phyloP scores from a whole-genome alignment of 2,113 vertebrate species.

The Anoura caudifer region DNA sequence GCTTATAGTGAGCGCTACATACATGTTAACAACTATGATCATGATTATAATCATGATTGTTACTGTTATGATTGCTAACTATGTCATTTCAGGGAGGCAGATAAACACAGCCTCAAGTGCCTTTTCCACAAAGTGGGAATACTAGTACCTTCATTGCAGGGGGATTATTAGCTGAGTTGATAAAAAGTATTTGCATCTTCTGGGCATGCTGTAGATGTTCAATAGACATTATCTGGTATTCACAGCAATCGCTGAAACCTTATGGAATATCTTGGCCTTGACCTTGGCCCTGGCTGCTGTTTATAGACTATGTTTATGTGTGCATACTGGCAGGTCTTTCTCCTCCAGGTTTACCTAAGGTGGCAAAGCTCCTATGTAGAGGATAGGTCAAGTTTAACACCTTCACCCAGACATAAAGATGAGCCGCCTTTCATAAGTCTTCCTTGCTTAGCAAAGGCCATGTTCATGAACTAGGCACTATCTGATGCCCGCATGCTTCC shows the following conservation, averaged over 20 bases:
- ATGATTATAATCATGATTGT: neutral
- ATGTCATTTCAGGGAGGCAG: neutral
- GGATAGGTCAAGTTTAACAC: neutral
- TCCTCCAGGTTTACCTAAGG: neutral
- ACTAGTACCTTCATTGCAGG: neutral
- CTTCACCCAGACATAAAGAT: neutral
- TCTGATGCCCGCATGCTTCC: neutral
- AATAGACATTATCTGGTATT: neutral
- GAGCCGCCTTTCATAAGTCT: neutral
- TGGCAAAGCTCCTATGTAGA: neutral
- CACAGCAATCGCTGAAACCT: neutral
- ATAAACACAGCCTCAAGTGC: neutral
- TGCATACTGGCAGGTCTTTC: neutral
- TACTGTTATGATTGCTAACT: neutral
- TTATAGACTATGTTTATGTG: neutral
- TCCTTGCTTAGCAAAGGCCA: neutral
- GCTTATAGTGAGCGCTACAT: neutral
- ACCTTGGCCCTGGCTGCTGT: neutral
- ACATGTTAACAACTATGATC: neutral
- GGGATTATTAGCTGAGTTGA: neutral
- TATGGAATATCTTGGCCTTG: neutral
- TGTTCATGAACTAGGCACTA: neutral
- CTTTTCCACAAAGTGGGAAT: neutral
- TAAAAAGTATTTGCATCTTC: neutral
- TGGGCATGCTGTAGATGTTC: neutral